phyloP scores from a whole-genome alignment of 2,888 invertebrate species.

The Chloromyia formosa region DNA sequence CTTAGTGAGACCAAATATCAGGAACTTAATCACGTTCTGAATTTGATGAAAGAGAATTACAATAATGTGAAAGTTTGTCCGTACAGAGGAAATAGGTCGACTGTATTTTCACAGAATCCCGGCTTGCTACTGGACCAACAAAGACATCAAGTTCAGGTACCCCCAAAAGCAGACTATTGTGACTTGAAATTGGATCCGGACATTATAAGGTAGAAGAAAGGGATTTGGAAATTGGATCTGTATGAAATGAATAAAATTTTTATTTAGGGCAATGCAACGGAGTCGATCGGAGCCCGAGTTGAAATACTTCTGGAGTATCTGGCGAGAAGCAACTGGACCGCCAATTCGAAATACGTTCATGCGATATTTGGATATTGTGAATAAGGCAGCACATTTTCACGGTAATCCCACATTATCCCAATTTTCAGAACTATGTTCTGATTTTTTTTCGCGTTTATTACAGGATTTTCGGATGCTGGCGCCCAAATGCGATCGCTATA shows the following conservation, averaged over 20 bases:
- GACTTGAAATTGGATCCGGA: conserved; percentile 72
- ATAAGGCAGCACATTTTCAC: conserved; percentile 78
- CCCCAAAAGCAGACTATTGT: conserved; percentile 65
- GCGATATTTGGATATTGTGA: conserved; percentile 80
- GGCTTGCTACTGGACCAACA: not conserved
- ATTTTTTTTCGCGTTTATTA: conserved; percentile 20
- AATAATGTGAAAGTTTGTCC: conserved; percentile 78
- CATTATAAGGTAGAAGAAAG: conserved; percentile 64
- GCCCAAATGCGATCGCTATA: conserved; percentile 81
- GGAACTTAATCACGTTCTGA: conserved; percentile 73
- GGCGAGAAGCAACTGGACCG: conserved; percentile 82
- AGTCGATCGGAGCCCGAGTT: conserved; percentile 80
- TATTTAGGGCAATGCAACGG: conserved; percentile 69
- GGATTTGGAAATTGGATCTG: not conserved
- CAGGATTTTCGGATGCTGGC: conserved; percentile 75
- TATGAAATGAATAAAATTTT: too few species aligned
- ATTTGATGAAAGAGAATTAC: conserved; percentile 83
- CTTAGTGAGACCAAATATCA: conserved; percentile 77
- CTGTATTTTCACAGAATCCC: conserved; percentile 23
- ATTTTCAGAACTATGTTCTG: too few species aligned
- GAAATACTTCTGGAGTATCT: conserved; percentile 80
- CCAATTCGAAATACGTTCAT: conserved; percentile 78
- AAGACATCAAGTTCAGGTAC: conserved; percentile 47
- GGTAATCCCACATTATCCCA: too few species aligned
- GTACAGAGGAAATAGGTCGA: conserved; percentile 62